These are phyloP conservation scores for Nemotelus pantherinus DNA, from an alignment of 2,888 invertebrate genomes.

Conservation along the genomic window DNA sequence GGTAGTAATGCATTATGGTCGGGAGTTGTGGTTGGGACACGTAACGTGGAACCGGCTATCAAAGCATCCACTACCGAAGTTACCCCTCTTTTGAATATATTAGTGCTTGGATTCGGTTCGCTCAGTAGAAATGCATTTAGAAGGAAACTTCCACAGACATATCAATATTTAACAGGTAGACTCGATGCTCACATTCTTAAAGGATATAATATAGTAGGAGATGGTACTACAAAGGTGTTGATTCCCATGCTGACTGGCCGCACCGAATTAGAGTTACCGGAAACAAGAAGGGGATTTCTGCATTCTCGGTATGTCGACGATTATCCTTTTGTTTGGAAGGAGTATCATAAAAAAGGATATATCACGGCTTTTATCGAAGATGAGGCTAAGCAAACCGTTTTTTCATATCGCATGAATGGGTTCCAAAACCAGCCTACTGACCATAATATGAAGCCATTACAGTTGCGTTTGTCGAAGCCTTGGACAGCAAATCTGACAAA, in stretches of 20 bases:
- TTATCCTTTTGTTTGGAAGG: constrained; percentile 84
- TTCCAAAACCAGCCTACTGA: not conserved
- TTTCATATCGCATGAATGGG: no score
- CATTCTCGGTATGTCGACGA: constrained; percentile 73
- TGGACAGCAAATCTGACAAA: not conserved
- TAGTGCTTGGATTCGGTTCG: constrained; percentile 86
- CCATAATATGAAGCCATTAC: not conserved
- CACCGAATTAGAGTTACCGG: not conserved
- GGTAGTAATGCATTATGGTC: constrained; percentile 55
- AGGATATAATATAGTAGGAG: constrained; percentile 81
- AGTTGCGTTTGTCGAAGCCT: not conserved
- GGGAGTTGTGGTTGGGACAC: not conserved
- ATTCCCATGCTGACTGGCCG: constrained; percentile 70
- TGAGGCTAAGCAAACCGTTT: constrained; percentile 67
- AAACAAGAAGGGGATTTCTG: constrained; percentile 73
- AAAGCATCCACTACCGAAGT: not conserved
- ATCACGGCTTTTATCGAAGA: constrained; percentile 88
- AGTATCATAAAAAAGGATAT: constrained; percentile 72
- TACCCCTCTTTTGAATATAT: constrained; percentile 64
- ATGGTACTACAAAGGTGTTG: constrained; percentile 81
- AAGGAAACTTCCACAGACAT: constrained; percentile 76
- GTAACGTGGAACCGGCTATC: not conserved
- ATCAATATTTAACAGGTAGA: constrained; percentile 70
- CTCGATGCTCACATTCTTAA: constrained; percentile 72
- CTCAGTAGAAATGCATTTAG: constrained; percentile 79